Conservation (phyloP, 2,113 vertebrate species). For the Cichladusa arquata region DNA sequence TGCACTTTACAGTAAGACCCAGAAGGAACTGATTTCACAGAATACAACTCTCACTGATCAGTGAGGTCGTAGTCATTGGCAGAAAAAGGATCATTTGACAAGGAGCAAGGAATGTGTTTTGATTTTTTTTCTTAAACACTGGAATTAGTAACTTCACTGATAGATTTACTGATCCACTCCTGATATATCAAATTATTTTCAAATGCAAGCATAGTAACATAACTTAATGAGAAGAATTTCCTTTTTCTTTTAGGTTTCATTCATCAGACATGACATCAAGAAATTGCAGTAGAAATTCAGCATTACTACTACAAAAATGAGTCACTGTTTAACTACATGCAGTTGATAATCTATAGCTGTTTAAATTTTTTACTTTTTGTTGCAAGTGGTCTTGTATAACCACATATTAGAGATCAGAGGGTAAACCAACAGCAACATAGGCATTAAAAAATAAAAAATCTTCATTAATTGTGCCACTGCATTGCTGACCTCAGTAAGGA, state of each 20-base stretch:
- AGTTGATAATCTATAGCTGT: conserved; percentile 69
- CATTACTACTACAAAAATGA: conserved; percentile 79
- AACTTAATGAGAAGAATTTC: neutral
- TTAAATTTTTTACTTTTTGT: conserved; percentile 77
- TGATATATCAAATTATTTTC: neutral
- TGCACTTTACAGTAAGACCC: neutral
- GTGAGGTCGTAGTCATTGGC: neutral
- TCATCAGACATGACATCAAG: conserved; percentile 80
- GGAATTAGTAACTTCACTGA: neutral
- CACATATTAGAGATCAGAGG: conserved; percentile 77
- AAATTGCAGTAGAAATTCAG: conserved; percentile 79
- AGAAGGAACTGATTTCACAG: neutral
- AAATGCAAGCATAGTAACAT: neutral
- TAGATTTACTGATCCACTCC: neutral
- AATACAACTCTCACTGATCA: neutral
- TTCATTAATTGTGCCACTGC: conserved; percentile 76
- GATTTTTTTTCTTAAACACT: neutral
- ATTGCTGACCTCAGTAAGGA: conserved; percentile 76
- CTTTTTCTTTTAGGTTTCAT: conserved; percentile 70
- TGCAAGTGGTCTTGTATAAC: conserved; percentile 75
- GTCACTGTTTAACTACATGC: conserved; percentile 76
- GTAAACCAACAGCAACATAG: conserved; percentile 76
- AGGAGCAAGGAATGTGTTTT: neutral
- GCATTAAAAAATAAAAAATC: conserved; percentile 78
- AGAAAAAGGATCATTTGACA: neutral